Base-by-base conservation (phyloP, 2,888 invertebrate genomes). In the Cheilosia soror region DNA sequence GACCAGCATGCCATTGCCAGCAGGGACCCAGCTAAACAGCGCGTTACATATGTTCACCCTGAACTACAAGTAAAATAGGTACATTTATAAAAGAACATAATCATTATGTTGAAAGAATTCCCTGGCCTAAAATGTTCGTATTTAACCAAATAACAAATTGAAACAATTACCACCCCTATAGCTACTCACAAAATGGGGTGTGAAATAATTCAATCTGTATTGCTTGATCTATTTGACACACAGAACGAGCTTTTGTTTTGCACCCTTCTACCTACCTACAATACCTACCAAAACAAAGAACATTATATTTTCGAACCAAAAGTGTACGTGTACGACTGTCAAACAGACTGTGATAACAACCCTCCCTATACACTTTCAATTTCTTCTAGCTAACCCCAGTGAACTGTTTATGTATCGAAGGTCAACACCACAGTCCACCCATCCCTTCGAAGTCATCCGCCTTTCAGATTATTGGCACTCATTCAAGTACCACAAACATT, bases 401-500 rank as follows among this genome's bases (percentile, higher is more conserved):
- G 71, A 83, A 78, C 63, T 73, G 62, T 78, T 68, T 58, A 27
- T 57, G 49, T 53, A 62, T 42, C 77, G 82, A 86, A 82, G 85
- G 82, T 86, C 81, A 86, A 69, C 82, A 82, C 68, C 60, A 2
- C 7, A 53, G 53, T 33, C 79, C 29, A 40, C 62, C 62, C 25
- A 15, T 47, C 68, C 76, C 55, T 72, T 47, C 15, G n/a, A 27
- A 55, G 5, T 42, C 53, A 53, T 20, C 71, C 85, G 77, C 73
- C 77, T 63, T 69, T 75, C 71, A 81, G 82, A 73, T 82, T 81
- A 82, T 82, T 86, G 82, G 63, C 77, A 86, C 77, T 81, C 86
- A 78, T 81, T 82, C 73, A 69, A 86, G 82, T 68, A 78, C 77
- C 86, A 73, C 77, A 82, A 82, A 86, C 82, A 86, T 82, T 82